Evolutionary conservation across 2,113 vertebrate genomes (phyloP).

Genomic region (Blennius ocellaris): DNA sequence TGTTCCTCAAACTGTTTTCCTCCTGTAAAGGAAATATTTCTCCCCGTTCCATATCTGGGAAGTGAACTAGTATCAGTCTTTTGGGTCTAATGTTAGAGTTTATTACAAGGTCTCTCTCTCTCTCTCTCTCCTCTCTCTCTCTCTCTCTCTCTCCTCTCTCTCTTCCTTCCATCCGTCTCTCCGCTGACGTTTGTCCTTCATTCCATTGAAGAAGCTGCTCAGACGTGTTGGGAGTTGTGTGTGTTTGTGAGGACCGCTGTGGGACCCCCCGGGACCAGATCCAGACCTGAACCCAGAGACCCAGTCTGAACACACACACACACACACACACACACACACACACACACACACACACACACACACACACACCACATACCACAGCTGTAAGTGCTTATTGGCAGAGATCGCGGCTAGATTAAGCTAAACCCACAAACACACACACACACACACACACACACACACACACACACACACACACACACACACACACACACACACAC

Average conservation of each 20-base stretch:
- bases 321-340: too few species aligned
- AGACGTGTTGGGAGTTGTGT: not conserved
- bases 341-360: not conserved
- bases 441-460: constrained; percentile 10
- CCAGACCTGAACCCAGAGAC: rapidly evolving
- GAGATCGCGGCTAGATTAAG: constrained; percentile 44
- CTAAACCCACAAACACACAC: constrained; percentile 11
- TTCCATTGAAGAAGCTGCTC: too few species aligned
- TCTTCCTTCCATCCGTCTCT: not conserved
- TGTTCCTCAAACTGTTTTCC: too few species aligned
- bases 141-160: too few species aligned
- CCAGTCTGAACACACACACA: too few species aligned
- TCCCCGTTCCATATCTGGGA: too few species aligned
- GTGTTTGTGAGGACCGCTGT: not conserved
- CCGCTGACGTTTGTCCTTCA: not conserved
- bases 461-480: not conserved
- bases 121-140: too few species aligned
- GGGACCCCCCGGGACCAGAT: not conserved
- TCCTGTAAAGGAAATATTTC: too few species aligned
- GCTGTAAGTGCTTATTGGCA: constrained; percentile 62
- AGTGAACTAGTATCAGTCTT: too few species aligned
- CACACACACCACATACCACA: constrained; percentile 30
- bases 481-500: constrained; percentile 12
- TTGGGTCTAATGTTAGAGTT: too few species aligned
- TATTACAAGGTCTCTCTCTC: too few species aligned